Conservation (phyloP, 2,113 vertebrate species). For the Oryzias melastigma region DNA sequence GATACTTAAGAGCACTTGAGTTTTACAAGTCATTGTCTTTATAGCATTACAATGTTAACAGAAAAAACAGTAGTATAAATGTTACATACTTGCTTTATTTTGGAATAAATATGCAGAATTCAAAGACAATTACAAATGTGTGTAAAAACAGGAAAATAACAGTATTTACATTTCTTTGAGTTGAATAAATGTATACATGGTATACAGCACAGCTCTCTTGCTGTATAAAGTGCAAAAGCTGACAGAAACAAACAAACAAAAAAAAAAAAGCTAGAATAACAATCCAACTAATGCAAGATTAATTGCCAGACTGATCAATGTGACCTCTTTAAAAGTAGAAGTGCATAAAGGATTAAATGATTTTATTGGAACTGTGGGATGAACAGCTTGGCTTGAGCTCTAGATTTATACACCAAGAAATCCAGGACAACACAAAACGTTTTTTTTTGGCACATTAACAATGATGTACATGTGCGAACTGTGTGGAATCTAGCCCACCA, state of each 20-base stretch:
- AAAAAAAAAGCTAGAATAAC: slow-evolving; percentile 23
- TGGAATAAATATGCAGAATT: slow-evolving; percentile 79
- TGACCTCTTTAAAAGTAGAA: slow-evolving; percentile 67
- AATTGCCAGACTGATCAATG: slow-evolving; percentile 59
- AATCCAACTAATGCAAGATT: slow-evolving; percentile 67
- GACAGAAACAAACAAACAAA: slow-evolving; percentile 54
- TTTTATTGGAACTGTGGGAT: slow-evolving; percentile 60
- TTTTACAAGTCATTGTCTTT: too few species aligned
- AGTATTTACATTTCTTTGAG: slow-evolving; percentile 77
- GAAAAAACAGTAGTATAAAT: slow-evolving; percentile 6
- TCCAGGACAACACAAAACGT: slow-evolving; percentile 45
- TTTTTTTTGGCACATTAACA: slow-evolving; percentile 60
- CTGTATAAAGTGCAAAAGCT: slow-evolving; percentile 80
- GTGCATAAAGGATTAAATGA: slow-evolving; percentile 70
- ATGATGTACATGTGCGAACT: slow-evolving; percentile 75
- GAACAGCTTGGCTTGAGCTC: slow-evolving; percentile 52
- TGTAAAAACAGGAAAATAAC: slow-evolving; percentile 55
- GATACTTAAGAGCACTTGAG: too few species aligned
- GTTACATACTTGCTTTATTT: slow-evolving; percentile 76
- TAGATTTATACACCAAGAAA: slow-evolving; percentile 41
- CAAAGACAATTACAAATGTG: slow-evolving; percentile 73
- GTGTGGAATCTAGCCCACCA: slow-evolving; percentile 71
- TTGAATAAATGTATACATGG: slow-evolving; percentile 82
- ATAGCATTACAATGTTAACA: not conserved
- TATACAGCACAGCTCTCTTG: slow-evolving; percentile 83